Evolutionary conservation across 2,888 invertebrate genomes (phyloP).

Genomic region (Tuta absoluta): DNA sequence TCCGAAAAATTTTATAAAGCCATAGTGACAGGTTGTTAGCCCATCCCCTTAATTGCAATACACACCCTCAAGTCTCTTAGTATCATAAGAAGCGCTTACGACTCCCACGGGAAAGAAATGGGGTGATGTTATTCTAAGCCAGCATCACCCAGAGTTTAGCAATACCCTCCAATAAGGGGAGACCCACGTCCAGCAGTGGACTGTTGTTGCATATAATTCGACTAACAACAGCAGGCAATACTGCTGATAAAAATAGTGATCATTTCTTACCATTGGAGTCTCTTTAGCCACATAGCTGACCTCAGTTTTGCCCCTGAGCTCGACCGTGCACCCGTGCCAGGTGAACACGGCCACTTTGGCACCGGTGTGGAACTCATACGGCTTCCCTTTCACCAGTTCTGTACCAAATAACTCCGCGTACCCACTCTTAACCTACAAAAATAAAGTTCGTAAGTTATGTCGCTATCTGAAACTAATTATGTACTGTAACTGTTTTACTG

Average conservation of each 20-base stretch:
- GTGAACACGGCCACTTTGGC: constrained; percentile 98
- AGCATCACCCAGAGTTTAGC: no score
- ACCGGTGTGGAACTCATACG: constrained; percentile 93
- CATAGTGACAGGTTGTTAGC: no score
- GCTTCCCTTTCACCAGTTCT: constrained; percentile 95
- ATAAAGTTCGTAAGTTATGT: neutral
- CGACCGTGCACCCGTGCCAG: constrained; percentile 96
- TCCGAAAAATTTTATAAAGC: no score
- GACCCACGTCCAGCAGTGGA: no score
- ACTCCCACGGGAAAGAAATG: no score
- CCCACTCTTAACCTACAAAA: constrained; percentile 89
- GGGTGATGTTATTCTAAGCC: no score
- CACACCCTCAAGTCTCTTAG: no score
- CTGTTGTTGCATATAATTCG: no score
- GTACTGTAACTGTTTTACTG: neutral
- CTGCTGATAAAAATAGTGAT: neutral
- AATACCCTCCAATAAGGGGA: no score
- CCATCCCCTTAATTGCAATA: no score
- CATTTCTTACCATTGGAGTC: constrained; percentile 91
- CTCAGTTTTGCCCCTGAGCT: constrained; percentile 93
- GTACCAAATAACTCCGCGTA: constrained; percentile 98
- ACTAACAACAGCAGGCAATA: no score
- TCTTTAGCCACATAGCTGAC: constrained; percentile 97
- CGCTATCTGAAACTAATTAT: neutral
- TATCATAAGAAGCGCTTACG: no score